Percentiles rank a stretch among this genome's conserved stretches.
Evolutionary conservation across 2,888 invertebrate genomes (phyloP).

Genomic region (Thyatira batis): DNA sequence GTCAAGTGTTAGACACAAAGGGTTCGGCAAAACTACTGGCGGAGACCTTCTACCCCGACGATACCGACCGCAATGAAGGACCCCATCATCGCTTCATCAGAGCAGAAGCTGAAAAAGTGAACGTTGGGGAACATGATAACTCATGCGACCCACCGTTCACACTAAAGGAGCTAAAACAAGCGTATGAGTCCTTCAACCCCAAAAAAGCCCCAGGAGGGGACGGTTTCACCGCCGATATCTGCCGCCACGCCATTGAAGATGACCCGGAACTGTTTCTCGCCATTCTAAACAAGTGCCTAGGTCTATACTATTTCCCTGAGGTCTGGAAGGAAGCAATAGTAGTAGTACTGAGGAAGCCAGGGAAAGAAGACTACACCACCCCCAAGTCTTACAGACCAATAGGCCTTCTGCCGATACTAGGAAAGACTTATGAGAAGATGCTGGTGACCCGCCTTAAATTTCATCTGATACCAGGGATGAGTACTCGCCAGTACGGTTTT

Average conservation of each 20-base stretch:
- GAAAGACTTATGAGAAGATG: slow-evolving; percentile 16
- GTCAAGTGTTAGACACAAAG: too few species aligned
- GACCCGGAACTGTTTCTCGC: slow-evolving; percentile 13
- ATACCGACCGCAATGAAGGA: too few species aligned
- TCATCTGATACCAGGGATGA: too few species aligned
- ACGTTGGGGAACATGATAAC: slow-evolving; percentile 1
- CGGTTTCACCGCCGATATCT: slow-evolving; percentile 29
- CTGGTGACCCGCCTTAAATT: too few species aligned
- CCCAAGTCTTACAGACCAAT: slow-evolving; percentile 27
- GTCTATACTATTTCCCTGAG: slow-evolving; percentile 14
- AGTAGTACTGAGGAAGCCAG: slow-evolving; percentile 21
- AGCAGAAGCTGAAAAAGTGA: not conserved
- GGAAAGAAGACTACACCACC: too few species aligned
- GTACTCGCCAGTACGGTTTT: too few species aligned
- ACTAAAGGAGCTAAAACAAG: slow-evolving; percentile 6
- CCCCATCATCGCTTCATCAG: too few species aligned
- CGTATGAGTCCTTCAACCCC: slow-evolving; percentile 12
- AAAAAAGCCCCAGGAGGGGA: slow-evolving; percentile 28
- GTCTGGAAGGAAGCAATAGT: slow-evolving; percentile 22
- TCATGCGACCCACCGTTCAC: slow-evolving; percentile 20
- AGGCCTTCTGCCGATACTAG: slow-evolving; percentile 22
- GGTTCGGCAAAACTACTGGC: too few species aligned
- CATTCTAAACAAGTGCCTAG: slow-evolving; percentile 22
- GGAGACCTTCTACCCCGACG: too few species aligned
- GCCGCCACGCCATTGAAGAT: slow-evolving; percentile 9